Evolutionary conservation across 2,888 invertebrate genomes (phyloP), one percentile per base, ranked within the genome.

Genomic region (Clepsis dumicolana): DNA sequence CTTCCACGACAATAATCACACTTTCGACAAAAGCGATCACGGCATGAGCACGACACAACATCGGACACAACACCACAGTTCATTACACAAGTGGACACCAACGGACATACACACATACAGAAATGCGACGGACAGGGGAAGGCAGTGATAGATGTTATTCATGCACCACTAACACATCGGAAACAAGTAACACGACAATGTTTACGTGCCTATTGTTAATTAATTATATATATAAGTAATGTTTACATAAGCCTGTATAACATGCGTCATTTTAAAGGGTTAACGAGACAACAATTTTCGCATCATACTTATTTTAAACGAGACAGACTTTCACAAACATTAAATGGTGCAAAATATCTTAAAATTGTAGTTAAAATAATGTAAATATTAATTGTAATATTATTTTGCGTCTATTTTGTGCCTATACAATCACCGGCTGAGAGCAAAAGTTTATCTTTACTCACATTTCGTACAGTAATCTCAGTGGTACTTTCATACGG

Each of bases 61-160:
- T 79, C 73, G 78, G 78, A 88, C 91, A 91, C 90, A 91, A 91
- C 90, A 91, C 91, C 89, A 90, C 91, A 89, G 85, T 83, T 85
- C 85, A 86, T 80, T 81, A 84, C 75, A 84, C 78, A 80, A 78
- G 25, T 48, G 27, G 61, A 62, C 21, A 61, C 72, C 77, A 72
- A 76, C 74, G 72, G 72, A 77, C 74, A 75, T 72, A 48, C 73
- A 75, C 76, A 80, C 76, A 79, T 74, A 81, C 82, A 56, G 56
- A 56, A 35, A 56, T 32, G 56, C 56, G 78, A 84, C 84, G 75
- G 64, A 71, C 61, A 70, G 64, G 72, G 72, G 62, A 75, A 81
- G 79, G 80, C 78, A 85, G 80, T 82, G 80, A 91, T 90, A 93
- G 93, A 93, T 93, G 93, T 93, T 93, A 93, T 93, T 93, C 93